A percentile compares a stretch with the other conserved stretches of the same genome.
Evolutionary conservation across 1,140 invertebrate genomes (phyloP).

Genomic region (Carposina sasakii): DNA sequence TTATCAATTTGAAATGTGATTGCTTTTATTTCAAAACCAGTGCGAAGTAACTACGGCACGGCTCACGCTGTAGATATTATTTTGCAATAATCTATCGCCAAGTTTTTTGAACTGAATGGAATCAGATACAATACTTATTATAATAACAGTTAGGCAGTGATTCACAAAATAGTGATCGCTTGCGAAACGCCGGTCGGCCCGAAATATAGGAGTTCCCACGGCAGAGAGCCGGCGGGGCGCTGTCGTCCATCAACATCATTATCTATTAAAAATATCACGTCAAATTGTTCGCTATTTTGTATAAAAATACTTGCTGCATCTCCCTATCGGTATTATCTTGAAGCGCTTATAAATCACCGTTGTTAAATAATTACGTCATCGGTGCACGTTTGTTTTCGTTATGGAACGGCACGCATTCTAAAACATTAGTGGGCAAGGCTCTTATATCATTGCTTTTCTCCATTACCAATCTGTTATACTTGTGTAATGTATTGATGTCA

Average conservation of each 20-base stretch:
- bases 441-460: too few relatives aligned
- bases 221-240: constrained; percentile 33
- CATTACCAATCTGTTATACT: too few relatives aligned
- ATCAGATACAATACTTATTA: constrained; percentile 17
- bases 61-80: too few relatives aligned
- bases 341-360: constrained; percentile 60
- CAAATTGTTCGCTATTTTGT: constrained; percentile 68
- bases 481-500: too few relatives aligned
- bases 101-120: constrained; percentile 8
- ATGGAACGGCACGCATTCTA: too few relatives aligned
- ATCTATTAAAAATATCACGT: constrained; percentile 71
- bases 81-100: too few relatives aligned
- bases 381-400: constrained; percentile 50
- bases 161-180: constrained; percentile 45
- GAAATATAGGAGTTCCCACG: constrained; percentile 62
- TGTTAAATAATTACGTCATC: constrained; percentile 51
- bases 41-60: too few relatives aligned
- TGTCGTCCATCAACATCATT: constrained; percentile 67
- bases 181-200: constrained; percentile 48
- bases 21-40: too few relatives aligned
- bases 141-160: constrained; percentile 31
- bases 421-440: too few relatives aligned
- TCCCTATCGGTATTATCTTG: constrained; percentile 54
- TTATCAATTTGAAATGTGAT: too few relatives aligned
- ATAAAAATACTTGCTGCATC: constrained; percentile 56